phyloP scores from a whole-genome alignment of 2,888 invertebrate species.

The Cantharis nigra region DNA sequence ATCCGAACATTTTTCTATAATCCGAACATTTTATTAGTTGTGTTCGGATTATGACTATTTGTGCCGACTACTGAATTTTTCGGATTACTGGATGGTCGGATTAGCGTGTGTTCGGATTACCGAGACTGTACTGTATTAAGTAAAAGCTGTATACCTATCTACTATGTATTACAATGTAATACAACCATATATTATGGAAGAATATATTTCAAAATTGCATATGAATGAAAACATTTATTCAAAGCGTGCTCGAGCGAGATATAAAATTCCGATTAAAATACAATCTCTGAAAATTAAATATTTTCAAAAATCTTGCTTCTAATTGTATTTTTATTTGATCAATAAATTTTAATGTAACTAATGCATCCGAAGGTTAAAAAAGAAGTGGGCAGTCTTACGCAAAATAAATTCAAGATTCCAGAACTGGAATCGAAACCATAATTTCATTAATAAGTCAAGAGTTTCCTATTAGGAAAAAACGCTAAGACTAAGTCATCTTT shows the following conservation, averaged over 20 bases:
- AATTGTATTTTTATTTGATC: constrained; percentile 4
- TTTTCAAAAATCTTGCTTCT: background rate
- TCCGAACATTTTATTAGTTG: too few relatives aligned
- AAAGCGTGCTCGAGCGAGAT: background rate
- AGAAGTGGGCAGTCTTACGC: constrained; percentile 8
- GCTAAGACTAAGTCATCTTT: background rate
- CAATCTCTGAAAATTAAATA: background rate
- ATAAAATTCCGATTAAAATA: background rate
- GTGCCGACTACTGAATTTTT: too few relatives aligned
- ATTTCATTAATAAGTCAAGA: constrained; percentile 12
- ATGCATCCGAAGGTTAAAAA: constrained; percentile 1
- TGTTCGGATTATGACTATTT: too few relatives aligned
- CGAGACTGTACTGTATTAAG: too few relatives aligned
- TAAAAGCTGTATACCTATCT: too few relatives aligned
- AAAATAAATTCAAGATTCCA: constrained; percentile 14
- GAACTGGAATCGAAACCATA: constrained; percentile 18
- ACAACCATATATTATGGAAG: too few relatives aligned
- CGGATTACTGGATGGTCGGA: too few relatives aligned
- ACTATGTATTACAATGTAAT: too few relatives aligned
- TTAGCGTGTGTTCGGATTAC: too few relatives aligned
- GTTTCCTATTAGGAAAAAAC: background rate
- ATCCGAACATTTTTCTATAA: too few relatives aligned
- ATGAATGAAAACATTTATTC: background rate
- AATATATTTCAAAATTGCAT: too few relatives aligned
- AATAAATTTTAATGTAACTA: constrained; percentile 7